phyloP scores from a whole-genome alignment of 2,797 vertebrate genomes.

The Sorex maritimensis region DNA sequence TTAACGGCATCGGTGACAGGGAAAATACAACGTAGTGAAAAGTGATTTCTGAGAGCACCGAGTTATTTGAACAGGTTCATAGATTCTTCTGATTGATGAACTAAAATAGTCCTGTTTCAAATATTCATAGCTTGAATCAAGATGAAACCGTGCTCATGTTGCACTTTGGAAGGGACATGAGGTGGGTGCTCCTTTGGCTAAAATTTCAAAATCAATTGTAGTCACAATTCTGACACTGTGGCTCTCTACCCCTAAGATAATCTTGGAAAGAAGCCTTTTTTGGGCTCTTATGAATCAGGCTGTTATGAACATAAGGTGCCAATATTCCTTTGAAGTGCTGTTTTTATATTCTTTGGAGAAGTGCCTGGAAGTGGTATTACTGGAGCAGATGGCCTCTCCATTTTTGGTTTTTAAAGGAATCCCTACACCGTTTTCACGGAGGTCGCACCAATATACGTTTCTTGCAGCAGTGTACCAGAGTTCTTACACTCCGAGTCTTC shows the following conservation, averaged over 20 bases:
- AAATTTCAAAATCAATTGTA: constrained; percentile 66
- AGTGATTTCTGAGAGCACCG: background rate
- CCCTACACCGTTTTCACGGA: too few species aligned
- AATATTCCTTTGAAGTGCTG: background rate
- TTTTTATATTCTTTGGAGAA: background rate
- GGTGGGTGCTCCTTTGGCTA: constrained; percentile 36
- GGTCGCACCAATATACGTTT: too few species aligned
- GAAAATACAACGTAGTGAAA: background rate
- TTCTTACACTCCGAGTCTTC: too few species aligned
- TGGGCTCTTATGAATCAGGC: background rate
- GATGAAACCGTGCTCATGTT: constrained; percentile 37
- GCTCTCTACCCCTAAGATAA: constrained; percentile 1
- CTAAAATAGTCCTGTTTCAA: constrained; percentile 49
- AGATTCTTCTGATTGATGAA: constrained; percentile 50
- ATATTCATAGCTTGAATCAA: constrained; percentile 18
- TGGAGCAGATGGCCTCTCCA: background rate
- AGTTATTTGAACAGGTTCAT: background rate
- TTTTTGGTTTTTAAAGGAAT: background rate
- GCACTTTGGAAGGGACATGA: constrained; percentile 38
- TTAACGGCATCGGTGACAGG: background rate
- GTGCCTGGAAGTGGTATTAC: background rate
- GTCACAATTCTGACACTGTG: constrained; percentile 13
- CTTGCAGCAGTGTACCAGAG: too few species aligned
- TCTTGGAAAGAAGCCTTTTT: too few species aligned
- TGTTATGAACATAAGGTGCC: background rate